These are phyloP conservation scores for Pitta sordida DNA, from an alignment of 2,113 vertebrate species.

Conservation along the genomic window DNA sequence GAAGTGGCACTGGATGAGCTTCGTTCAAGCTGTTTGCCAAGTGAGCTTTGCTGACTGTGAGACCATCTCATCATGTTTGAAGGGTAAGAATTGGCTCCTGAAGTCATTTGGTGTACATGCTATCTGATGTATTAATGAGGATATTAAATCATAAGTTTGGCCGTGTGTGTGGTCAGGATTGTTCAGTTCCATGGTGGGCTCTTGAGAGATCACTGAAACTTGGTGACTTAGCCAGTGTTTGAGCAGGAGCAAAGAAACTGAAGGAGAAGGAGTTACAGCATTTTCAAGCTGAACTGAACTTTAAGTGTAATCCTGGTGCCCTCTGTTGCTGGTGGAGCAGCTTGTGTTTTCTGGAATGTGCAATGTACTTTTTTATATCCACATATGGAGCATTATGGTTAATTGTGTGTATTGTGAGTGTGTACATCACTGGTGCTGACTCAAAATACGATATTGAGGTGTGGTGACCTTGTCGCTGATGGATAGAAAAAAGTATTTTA, in stretches of 20 bases:
- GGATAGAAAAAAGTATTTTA: not conserved
- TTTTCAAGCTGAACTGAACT: not conserved
- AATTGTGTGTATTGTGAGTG: not conserved
- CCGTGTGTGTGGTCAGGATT: not conserved
- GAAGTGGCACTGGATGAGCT: not conserved
- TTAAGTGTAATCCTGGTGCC: not conserved
- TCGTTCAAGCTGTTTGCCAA: fast-evolving
- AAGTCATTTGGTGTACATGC: fast-evolving
- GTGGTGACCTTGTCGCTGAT: not conserved
- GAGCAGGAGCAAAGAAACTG: not conserved
- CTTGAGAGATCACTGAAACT: not conserved
- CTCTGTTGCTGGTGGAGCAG: not conserved
- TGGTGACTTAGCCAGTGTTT: not conserved
- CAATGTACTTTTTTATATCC: not conserved
- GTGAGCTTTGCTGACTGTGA: not conserved
- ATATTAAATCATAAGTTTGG: not conserved
- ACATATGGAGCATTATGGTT: not conserved
- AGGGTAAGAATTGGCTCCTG: not conserved
- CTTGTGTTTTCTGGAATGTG: not conserved
- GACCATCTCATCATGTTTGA: not conserved
- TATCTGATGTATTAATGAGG: not conserved
- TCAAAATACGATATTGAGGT: not conserved
- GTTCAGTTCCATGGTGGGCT: not conserved
- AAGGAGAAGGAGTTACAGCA: not conserved
- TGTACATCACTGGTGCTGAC: not conserved